Evolutionary conservation across 2,888 invertebrate genomes (phyloP), one percentile per base, ranked within the genome.

Genomic region (Ferrisia virgata): DNA sequence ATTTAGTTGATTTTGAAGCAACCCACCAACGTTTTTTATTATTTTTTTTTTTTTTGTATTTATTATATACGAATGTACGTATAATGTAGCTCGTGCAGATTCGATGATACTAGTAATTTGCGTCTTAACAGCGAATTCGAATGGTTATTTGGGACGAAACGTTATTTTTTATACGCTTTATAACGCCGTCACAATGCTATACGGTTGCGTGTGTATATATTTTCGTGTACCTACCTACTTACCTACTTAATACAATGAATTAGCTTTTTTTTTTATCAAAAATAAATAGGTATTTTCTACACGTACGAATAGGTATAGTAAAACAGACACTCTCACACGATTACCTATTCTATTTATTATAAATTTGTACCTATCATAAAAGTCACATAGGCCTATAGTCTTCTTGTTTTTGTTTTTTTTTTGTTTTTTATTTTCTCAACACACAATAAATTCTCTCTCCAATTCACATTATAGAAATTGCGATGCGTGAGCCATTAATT

Each of bases 401-500:
- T n/a, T n/a, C n/a, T n/a, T n/a, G n/a, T n/a, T n/a, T n/a, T n/a
- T n/a, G n/a, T n/a, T n/a, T n/a, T n/a, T n/a, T n/a, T n/a, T n/a
- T n/a, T n/a, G n/a, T n/a, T n/a, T n/a, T n/a, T n/a, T n/a, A n/a
- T n/a, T n/a, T 53, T 64, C 9, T 58, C 25, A 64, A 40, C 43
- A 43, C 79, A 28, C 72, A 76, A 76, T 76, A 76, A 76, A 76
- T 76, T 80, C 53, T 80, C 80, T 80, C 80, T 80, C 80, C 80
- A 80, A 80, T 80, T 80, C 80, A 80, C 47, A 31, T 80, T 53
- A 47, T 43, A 53, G 47, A 80, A 80, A 80, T 80, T 80, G 80
- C 47, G 47, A 47, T 80, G 47, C 53, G 72, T 76, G 72, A 43
- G 47, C 79, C 43, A 40, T 79, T 33, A 53, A 47, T 80, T 53